These are phyloP conservation scores for Phorcus lineatus DNA, from an alignment of 2,888 invertebrate genomes.

Conservation along the genomic window DNA sequence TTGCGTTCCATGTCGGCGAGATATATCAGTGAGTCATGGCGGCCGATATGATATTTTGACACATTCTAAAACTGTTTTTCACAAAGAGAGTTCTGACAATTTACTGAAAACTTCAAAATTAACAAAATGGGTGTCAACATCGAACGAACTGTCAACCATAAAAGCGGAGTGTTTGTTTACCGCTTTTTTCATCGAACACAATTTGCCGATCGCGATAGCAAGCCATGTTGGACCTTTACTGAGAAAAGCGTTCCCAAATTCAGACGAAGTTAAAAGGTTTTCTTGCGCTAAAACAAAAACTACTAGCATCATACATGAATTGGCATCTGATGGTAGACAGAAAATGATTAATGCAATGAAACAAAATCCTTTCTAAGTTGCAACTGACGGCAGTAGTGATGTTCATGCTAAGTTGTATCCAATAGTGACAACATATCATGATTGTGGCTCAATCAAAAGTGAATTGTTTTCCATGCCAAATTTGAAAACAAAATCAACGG, in stretches of 20 bases:
- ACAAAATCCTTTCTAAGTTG: neutral
- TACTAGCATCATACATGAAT: neutral
- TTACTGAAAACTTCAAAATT: neutral
- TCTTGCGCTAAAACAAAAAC: slow-evolving; percentile 7
- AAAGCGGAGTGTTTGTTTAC: slow-evolving; percentile 6
- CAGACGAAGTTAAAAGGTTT: slow-evolving; percentile 17
- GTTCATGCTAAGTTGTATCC: slow-evolving; percentile 19
- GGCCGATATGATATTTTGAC: neutral
- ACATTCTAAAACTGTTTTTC: neutral
- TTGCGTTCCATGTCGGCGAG: neutral
- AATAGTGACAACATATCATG: neutral
- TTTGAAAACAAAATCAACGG: neutral
- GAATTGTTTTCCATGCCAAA: slow-evolving; percentile 2
- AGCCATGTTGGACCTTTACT: neutral
- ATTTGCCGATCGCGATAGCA: neutral
- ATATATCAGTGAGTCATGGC: neutral
- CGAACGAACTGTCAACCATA: neutral
- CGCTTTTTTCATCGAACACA: neutral
- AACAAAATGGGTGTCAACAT: neutral
- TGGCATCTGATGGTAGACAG: neutral
- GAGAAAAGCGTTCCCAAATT: slow-evolving; percentile 15
- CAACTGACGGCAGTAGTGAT: neutral
- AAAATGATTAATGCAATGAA: neutral
- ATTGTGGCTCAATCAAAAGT: neutral
- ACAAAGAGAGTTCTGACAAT: neutral